Evolutionary conservation across 2,797 vertebrate genomes (phyloP).

Genomic region (Enteromius radiatus): DNA sequence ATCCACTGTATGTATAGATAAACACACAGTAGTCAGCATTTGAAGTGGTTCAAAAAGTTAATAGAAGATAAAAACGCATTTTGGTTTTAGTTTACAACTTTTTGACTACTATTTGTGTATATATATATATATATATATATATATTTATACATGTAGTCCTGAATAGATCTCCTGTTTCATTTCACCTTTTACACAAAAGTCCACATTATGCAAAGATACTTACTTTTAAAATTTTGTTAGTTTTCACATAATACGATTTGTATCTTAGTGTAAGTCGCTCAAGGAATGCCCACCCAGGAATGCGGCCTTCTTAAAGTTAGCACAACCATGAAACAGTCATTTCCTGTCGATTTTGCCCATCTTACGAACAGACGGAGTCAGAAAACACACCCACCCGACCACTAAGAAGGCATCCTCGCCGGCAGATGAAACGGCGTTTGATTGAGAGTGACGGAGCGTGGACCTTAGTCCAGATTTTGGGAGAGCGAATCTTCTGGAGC

Average conservation of each 20-base stretch:
- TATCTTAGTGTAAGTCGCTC: conserved; percentile 13
- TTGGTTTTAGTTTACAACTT: too few relatives aligned
- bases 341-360: conserved; percentile 60
- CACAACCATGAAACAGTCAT: conserved; percentile 54
- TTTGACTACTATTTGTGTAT: too few relatives aligned
- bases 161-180: background rate
- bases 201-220: background rate
- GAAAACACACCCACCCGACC: conserved; percentile 21
- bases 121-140: too few relatives aligned
- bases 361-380: conserved; percentile 19
- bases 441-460: conserved; percentile 53
- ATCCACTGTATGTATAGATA: too few relatives aligned
- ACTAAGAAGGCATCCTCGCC: conserved; percentile 7
- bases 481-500: conserved; percentile 37
- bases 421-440: conserved; percentile 45
- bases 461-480: conserved; percentile 45
- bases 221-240: background rate
- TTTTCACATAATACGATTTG: background rate
- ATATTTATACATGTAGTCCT: background rate
- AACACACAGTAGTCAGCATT: too few relatives aligned
- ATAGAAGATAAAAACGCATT: too few relatives aligned
- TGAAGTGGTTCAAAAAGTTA: too few relatives aligned
- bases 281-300: conserved; percentile 46
- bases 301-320: conserved; percentile 53
- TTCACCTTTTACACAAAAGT: background rate